Base-by-base conservation (phyloP, 2,113 vertebrate genomes). In the Myocastor coypus region DNA sequence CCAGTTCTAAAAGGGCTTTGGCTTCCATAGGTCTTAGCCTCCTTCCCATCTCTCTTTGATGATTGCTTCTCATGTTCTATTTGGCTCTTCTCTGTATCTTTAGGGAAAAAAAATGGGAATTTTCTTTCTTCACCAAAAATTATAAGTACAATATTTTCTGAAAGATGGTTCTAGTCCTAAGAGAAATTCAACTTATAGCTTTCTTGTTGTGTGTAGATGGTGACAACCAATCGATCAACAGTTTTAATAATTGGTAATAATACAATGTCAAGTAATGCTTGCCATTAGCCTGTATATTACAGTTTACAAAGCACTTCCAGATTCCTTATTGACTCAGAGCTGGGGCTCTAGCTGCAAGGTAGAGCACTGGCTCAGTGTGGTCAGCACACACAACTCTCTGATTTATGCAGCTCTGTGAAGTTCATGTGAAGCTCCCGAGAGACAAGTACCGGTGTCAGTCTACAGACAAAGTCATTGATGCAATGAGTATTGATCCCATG, bases 291-390 rank as follows among this genome's bases (percentile, higher is more conserved):
- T 80, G 59, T n/a, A 46, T 68, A 94, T 94, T 91, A 80, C n/a
- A n/a, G 40, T 85, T 93, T 95, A 63, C n/a, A 88, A n/a, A 87
- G 11, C 26, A 75, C 11, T 90, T 96, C 91, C 46, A 63, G 75
- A 88, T 82, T 82, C 50, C 26, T 85, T 87, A 40, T 46, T 73
- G 34, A 66, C 73, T 82, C 30, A 68, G 30, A 80, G 28, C 28
- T 32, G 28, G 28, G 14, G 46, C 42, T 17, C 9, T 80, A 34
- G 16, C 77, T 80, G 16, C 26, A 42, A 7, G 7, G 46, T 32
- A 32, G 46, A 52, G 30, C 28, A 52, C 40, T 46, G 42, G 73
- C 28, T 52, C 50, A 52, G 16, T 28, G 17, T 78, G 46, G 42
- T 28, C 46, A 50, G 37, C 8, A 16, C 1, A 10, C 24, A 7